phyloP scores from a whole-genome alignment of 2,888 invertebrate species.

The Strigamia crassipes region DNA sequence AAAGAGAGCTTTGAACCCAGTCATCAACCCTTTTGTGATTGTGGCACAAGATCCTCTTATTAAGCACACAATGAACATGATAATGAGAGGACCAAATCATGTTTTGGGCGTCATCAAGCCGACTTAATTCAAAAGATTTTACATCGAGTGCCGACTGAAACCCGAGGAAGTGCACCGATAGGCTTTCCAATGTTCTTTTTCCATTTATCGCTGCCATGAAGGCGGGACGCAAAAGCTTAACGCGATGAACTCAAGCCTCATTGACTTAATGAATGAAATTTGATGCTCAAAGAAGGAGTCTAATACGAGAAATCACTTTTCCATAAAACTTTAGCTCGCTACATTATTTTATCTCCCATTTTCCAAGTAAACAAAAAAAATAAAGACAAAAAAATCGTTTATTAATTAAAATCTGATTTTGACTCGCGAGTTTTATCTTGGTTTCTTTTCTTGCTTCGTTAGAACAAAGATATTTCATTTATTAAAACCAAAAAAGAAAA shows the following conservation, averaged over 20 bases:
- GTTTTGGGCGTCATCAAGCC: slow-evolving; percentile 36
- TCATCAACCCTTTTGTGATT: slow-evolving; percentile 35
- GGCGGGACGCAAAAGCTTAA: slow-evolving; percentile 38
- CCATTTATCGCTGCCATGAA: slow-evolving; percentile 32
- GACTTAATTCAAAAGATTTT: slow-evolving; percentile 42
- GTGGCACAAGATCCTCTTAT: slow-evolving; percentile 32
- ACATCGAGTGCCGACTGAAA: slow-evolving; percentile 32
- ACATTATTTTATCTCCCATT: neutral
- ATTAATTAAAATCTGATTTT: neutral
- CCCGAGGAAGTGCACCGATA: slow-evolving; percentile 28
- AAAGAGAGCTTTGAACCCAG: slow-evolving; percentile 12
- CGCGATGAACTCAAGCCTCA: slow-evolving; percentile 30
- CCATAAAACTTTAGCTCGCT: neutral
- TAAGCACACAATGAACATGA: slow-evolving; percentile 38
- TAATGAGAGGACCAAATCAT: slow-evolving; percentile 42
- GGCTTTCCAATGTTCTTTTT: slow-evolving; percentile 37
- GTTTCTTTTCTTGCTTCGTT: neutral
- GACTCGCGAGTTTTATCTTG: neutral
- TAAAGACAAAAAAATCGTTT: neutral
- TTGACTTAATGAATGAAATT: slow-evolving; percentile 40
- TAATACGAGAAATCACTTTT: slow-evolving; percentile 31
- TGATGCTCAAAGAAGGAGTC: neutral
- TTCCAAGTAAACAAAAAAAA: neutral
- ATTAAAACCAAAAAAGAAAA: too few relatives aligned
- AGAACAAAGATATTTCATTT: too few relatives aligned